phyloP scores from a whole-genome alignment of 2,113 vertebrate genomes.

The Pyxicephalus adspersus region DNA sequence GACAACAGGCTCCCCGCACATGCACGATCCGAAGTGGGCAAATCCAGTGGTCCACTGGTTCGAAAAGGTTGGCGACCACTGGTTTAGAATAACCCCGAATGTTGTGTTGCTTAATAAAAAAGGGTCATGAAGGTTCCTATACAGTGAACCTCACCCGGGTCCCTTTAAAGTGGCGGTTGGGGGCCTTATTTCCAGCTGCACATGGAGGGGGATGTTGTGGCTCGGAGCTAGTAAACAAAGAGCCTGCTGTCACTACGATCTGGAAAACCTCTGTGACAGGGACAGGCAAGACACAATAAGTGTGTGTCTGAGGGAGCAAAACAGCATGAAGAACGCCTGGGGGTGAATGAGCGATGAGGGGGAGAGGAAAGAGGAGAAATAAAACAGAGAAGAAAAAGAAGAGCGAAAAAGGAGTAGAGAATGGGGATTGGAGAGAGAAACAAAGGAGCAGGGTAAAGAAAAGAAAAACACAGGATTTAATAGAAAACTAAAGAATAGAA shows the following conservation, averaged over 20 bases:
- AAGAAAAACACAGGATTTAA: too few relatives aligned
- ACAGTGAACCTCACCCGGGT: not conserved
- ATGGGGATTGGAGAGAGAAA: not conserved
- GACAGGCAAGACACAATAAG: conserved; percentile 41
- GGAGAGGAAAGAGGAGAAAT: not conserved
- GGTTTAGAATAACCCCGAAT: too few relatives aligned
- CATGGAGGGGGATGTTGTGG: conserved; percentile 24
- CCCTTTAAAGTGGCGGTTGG: not conserved
- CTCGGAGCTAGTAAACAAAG: conserved; percentile 35
- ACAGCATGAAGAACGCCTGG: not conserved
- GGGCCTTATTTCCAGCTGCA: conserved; percentile 26
- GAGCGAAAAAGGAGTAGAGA: not conserved
- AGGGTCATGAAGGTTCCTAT: not conserved
- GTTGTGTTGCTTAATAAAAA: too few relatives aligned
- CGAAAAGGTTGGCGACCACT: too few relatives aligned
- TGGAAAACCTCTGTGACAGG: conserved; percentile 25
- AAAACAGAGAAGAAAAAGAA: not conserved
- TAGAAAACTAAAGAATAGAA: too few relatives aligned
- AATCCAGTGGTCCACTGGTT: too few relatives aligned
- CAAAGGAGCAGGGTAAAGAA: too few relatives aligned
- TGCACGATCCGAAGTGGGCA: too few relatives aligned
- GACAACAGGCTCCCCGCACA: too few relatives aligned
- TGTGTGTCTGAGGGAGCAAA: conserved; percentile 17
- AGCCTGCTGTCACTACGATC: conserved; percentile 37
- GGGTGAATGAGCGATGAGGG: not conserved